Conservation (phyloP, 2,888 invertebrate species). For the Drosophila colorata region DNA sequence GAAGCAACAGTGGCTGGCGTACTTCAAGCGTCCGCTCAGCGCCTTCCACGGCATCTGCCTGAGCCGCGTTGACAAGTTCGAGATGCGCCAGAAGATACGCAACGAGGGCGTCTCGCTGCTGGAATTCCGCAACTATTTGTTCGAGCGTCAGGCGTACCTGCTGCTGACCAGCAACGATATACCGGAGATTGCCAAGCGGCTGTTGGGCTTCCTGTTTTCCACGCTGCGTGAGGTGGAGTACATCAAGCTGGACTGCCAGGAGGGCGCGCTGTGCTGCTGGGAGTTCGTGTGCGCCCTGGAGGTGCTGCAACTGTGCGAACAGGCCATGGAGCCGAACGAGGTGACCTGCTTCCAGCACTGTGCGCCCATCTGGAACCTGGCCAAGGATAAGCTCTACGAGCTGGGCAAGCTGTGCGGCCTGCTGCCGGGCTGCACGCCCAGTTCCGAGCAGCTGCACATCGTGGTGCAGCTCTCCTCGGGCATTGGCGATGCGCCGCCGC, state of each 20-base stretch:
- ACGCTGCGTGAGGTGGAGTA: constrained; percentile 93
- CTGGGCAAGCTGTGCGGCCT: constrained; percentile 96
- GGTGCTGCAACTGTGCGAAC: constrained; percentile 93
- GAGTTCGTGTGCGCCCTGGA: constrained; percentile 96
- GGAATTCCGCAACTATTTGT: constrained; percentile 97
- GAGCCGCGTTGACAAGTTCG: constrained; percentile 88
- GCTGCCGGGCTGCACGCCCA: constrained; percentile 92
- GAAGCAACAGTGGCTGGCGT: constrained; percentile 93
- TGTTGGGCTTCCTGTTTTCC: constrained; percentile 95
- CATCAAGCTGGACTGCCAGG: constrained; percentile 91
- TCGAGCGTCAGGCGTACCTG: constrained; percentile 96
- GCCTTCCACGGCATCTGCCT: constrained; percentile 92
- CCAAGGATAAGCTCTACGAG: constrained; percentile 91
- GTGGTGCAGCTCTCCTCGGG: constrained; percentile 96
- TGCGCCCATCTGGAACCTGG: constrained; percentile 94
- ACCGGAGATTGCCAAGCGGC: constrained; percentile 92
- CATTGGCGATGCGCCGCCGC: constrained; percentile 91
- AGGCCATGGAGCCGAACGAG: constrained; percentile 88
- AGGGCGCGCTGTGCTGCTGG: constrained; percentile 96
- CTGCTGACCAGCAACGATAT: constrained; percentile 85
- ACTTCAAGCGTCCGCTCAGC: constrained; percentile 92
- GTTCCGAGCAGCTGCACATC: constrained; percentile 94
- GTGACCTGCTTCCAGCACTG: constrained; percentile 93
- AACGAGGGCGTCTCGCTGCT: constrained; percentile 89
- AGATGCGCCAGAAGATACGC: constrained; percentile 82